Evolutionary conservation across 2,797 vertebrate species (phyloP).

Genomic region (Bufotes viridis): DNA sequence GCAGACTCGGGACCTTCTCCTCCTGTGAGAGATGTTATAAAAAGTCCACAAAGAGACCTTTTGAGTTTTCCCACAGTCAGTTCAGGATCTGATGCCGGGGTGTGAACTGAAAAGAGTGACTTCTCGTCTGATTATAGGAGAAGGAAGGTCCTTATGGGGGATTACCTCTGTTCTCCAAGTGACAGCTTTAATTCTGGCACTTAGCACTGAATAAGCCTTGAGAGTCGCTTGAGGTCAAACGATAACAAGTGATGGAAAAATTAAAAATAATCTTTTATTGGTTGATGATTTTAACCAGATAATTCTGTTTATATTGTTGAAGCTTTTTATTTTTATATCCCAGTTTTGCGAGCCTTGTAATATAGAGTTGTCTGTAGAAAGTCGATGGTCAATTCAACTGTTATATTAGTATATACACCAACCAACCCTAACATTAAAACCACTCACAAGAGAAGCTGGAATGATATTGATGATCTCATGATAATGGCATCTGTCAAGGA

Average conservation of each 20-base stretch:
- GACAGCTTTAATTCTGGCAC: slow-evolving; percentile 30
- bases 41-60: not conserved
- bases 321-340: too few relatives aligned
- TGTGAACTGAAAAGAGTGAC: slow-evolving; percentile 47
- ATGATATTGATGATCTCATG: too few relatives aligned
- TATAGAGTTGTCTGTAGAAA: too few relatives aligned
- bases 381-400: too few relatives aligned
- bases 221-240: not conserved
- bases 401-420: too few relatives aligned
- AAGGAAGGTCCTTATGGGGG: slow-evolving; percentile 53
- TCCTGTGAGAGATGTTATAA: not conserved
- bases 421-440: too few relatives aligned
- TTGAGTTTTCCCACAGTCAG: slow-evolving; percentile 23
- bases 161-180: slow-evolving; percentile 49
- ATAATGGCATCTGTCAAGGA: too few relatives aligned
- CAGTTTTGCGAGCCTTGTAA: too few relatives aligned
- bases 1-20: not conserved
- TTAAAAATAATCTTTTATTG: not conserved
- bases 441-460: too few relatives aligned
- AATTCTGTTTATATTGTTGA: not conserved
- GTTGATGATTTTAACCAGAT: not conserved
- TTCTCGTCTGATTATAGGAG: slow-evolving; percentile 49
- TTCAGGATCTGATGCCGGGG: slow-evolving; percentile 24
- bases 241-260: slow-evolving; percentile 36
- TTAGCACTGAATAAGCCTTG: slow-evolving; percentile 29